Base-by-base conservation (phyloP, 2,888 invertebrate genomes). In the Cheilosia variabilis region DNA sequence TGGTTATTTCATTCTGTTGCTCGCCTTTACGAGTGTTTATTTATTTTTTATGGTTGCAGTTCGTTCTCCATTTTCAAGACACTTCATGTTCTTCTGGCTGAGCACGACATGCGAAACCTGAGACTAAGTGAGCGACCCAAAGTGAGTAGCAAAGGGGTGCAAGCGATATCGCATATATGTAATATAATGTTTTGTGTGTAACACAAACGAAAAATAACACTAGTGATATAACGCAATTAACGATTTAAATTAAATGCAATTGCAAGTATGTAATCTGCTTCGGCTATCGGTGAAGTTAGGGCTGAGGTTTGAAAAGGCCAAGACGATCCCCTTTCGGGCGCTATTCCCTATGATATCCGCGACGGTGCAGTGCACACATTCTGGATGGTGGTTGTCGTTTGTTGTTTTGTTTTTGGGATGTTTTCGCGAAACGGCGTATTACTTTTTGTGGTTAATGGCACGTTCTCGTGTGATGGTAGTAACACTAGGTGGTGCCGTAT, bases 51-150 rank as follows among this genome's bases (percentile, higher is more conserved):
- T 60, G 34, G 45, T 52, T 79, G 63, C 73, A 79, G 57, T 45
- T 15, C 4, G 9, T 69, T 80, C 79, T 84, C 84, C 84, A 84
- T 75, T 84, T 84, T 84, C 84, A 84, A 84, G 69, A 71, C 69
- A 80, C 57, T 73, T 58, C 69, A 79, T 84, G 80, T 84, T 84
- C 84, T 75, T 80, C 69, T 84, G 75, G 80, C 60, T 84, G 84
- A 80, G 80, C 84, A 84, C 84, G 84, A 84, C 84, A 84, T 84
- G 84, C 84, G 84, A 84, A 84, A 84, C 75, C 65, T 63, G 80
- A 84, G 84, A 75, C 80, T 80, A 80, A 80, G 65, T 75, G 84
- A 79, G 73, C 73, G 78, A 73, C 79, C 52, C 37, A 43, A 63
- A 55, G 66, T 53, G 31, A 45, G 45, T 52, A 65, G 55, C 22